Evolutionary conservation across 2,797 vertebrate species (phyloP).

Genomic region (Kryptopterus vitreolus): DNA sequence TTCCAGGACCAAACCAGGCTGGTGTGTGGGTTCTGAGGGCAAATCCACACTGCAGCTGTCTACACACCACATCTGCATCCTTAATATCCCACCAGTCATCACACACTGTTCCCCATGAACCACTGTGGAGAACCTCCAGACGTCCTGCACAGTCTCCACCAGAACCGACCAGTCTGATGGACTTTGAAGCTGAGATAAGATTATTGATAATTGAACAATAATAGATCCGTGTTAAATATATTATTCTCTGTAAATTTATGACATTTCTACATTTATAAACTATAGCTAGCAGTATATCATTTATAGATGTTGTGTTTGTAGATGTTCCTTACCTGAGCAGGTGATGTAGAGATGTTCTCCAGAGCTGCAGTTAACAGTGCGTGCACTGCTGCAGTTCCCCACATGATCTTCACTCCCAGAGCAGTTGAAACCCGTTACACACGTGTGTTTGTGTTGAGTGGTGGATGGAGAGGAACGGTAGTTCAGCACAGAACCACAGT

Average conservation of each 20-base stretch:
- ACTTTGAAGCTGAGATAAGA: too few relatives aligned
- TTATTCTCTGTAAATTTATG: too few relatives aligned
- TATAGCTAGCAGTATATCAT: too few relatives aligned
- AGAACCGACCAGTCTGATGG: conserved; percentile 1
- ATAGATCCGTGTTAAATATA: too few relatives aligned
- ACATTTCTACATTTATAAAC: too few relatives aligned
- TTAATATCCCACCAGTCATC: neutral
- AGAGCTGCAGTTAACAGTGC: conserved; percentile 42
- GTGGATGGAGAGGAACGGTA: too few relatives aligned
- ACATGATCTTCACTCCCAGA: conserved; percentile 5
- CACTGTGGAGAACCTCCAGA: conserved; percentile 22
- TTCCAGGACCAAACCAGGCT: too few relatives aligned
- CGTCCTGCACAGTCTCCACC: conserved; percentile 6
- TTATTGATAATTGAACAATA: too few relatives aligned
- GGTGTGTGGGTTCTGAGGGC: too few relatives aligned
- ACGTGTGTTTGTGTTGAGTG: too few relatives aligned
- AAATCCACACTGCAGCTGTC: too few relatives aligned
- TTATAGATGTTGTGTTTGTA: too few relatives aligned
- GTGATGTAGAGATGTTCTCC: conserved; percentile 20
- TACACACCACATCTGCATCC: neutral
- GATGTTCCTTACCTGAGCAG: conserved; percentile 47
- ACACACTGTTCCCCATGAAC: conserved; percentile 33
- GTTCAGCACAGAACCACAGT: neutral
- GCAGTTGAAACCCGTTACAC: neutral
- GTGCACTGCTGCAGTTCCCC: conserved; percentile 14